Base-by-base conservation (phyloP, 2,797 vertebrate species). In the Dromococcyx pavoninus region DNA sequence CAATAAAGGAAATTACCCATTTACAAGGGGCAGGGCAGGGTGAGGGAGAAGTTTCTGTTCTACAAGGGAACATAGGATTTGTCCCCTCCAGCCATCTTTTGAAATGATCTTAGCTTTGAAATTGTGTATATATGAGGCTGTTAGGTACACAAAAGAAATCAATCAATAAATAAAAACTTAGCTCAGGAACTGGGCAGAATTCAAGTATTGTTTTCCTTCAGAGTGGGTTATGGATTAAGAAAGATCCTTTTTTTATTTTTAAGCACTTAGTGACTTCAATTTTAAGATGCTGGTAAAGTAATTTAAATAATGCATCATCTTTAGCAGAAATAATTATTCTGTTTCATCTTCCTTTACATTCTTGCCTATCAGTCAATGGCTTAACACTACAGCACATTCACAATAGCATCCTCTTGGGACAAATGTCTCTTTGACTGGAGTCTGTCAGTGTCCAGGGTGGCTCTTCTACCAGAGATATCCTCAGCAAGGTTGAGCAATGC, bases 251-350 rank as follows among this genome's bases (percentile, higher is more conserved):
- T 90, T 91, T 73, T 35, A 50, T 74, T 79, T 92, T 92, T 64
- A 83, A 89, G 18, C 30, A 33, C 13, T 78, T 56, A 57, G 21
- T 57, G 28, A 74, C 87, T 94, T 92, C 17, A 54, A 1, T 72
- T 54, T 86, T 77, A 80, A 83, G 11, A 56, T 58, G 46, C 21
- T 86, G 65, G 50, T 72, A 91, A 77, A 35, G n/a, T 64, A 73
- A 88, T 77, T 88, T 93, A 91, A 96, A 92, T 72, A 62, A 86
- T 73, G 35, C 24, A 74, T 76, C 16, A 13, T 75, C 35, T 89
- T 92, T 92, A 86, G 61, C 43, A 95, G 65, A 72, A 92, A 75
- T 80, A 88, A 89, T 93, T 89, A 60, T 91, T 91, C 50, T 81
- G 13, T 27, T 96, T 94, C 21, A 75, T 90, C 79, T 93, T 93